A percentile compares a stretch with the other conserved stretches of the same genome.
Conservation (phyloP, 2,888 invertebrate genomes). For the Cloeon dipterum region DNA sequence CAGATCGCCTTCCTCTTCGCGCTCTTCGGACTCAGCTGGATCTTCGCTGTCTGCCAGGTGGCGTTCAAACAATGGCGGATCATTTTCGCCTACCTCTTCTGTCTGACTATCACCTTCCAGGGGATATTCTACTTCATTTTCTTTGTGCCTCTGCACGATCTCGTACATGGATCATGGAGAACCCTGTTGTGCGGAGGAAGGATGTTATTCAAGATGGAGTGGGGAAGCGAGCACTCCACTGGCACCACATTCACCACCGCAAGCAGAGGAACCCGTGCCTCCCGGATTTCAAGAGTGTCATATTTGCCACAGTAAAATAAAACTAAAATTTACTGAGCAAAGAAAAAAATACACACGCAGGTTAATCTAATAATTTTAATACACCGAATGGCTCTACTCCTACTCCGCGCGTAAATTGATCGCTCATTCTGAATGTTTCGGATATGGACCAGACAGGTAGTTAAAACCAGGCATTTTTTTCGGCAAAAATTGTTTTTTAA, state of each 20-base stretch:
- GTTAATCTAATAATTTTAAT: too few species aligned
- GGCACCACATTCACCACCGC: neutral
- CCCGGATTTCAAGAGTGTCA: too few species aligned
- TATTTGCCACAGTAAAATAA: too few species aligned
- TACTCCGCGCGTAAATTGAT: too few species aligned
- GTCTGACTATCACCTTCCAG: slow-evolving; percentile 4
- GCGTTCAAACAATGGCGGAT: slow-evolving; percentile 1
- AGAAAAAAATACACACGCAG: too few species aligned
- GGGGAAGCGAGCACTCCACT: neutral
- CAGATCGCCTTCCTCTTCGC: slow-evolving; percentile 5
- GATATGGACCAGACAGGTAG: too few species aligned
- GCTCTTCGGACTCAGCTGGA: slow-evolving; percentile 7
- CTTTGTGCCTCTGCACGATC: slow-evolving; percentile 6
- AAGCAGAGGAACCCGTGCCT: too few species aligned
- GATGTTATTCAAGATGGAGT: neutral
- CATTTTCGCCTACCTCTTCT: slow-evolving; percentile 6
- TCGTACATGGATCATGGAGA: neutral
- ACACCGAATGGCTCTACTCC: too few species aligned
- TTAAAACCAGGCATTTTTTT: too few species aligned
- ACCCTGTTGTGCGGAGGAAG: neutral
- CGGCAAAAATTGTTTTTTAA: too few species aligned
- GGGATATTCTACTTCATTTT: slow-evolving; percentile 6
- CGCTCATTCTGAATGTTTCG: too few species aligned
- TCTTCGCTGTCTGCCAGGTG: slow-evolving; percentile 2
- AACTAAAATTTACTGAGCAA: too few species aligned